Base-by-base conservation (phyloP, 2,888 invertebrate species). In the Tuberolachnus salignus region DNA sequence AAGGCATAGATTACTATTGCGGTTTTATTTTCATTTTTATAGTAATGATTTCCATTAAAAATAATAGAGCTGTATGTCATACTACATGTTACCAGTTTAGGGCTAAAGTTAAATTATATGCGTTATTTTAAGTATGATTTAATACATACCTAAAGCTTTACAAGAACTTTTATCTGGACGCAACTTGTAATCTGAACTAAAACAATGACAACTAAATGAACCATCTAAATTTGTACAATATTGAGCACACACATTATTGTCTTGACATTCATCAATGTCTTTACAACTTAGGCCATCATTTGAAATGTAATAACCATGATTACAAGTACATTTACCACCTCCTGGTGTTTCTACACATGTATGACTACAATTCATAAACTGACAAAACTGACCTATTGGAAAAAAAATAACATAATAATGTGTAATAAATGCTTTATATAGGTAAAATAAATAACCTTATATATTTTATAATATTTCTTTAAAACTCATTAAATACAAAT, bases 241-340 rank as follows among this genome's bases (percentile, higher is more conserved):
- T 83, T 94, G 94, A 4, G 92, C 88, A 84, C 94, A 94, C 0
- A 87, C 85, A 21, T 86, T 85, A 19, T 87, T 86, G 1, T 84
- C 82, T 1, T 84, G 82, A 83, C 95, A 95, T 85, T 94, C 94
- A 83, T 94, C 88, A 0, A 92, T 86, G 84, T 94, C 93, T 16
- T 84, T 84, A 82, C 94, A 94, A 26, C 86, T 85, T 66, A 84
- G 85, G 46, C 88, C 87, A 83, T 91, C 89, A 0, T 85, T 83
- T 1, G 84, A 84, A 51, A 91, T 84, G 16, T 84, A 83, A 84
- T 88, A 92, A 1, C 93, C 94, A 0, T 83, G 82, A 1, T 85
- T 84, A 83, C 94, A 94, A 1, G 84, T 83, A 84, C 94, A 94
- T 4, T 86, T 86, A 0, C 90, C 89, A 0, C 93, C 93, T 1